These are phyloP conservation scores for Tribolium madens DNA, from an alignment of 1,140 invertebrate genomes.

Conservation along the genomic window DNA sequence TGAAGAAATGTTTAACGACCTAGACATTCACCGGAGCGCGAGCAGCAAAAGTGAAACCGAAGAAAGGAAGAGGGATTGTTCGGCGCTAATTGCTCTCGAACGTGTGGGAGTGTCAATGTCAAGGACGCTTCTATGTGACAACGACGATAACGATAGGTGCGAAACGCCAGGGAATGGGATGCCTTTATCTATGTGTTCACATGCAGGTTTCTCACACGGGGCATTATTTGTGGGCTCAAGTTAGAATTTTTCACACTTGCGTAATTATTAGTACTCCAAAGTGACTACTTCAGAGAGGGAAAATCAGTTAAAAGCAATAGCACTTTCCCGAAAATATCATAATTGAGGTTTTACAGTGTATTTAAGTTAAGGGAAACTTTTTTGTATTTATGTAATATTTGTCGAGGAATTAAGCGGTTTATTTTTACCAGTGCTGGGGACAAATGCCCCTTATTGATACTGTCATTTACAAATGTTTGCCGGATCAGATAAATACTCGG, in stretches of 20 bases:
- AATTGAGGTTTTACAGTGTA: too few species aligned
- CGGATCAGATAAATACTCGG: slow-evolving; percentile 52
- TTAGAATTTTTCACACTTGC: neutral
- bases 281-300: too few species aligned
- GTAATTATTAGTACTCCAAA: too few species aligned
- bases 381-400: too few species aligned
- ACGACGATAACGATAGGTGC: neutral
- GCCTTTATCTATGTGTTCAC: too few species aligned
- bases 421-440: slow-evolving; percentile 7
- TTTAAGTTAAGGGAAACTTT: too few species aligned
- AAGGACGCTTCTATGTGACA: slow-evolving; percentile 28
- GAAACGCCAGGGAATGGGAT: neutral
- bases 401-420: too few species aligned
- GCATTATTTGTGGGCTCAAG: too few species aligned
- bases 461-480: slow-evolving; percentile 61
- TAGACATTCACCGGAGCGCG: slow-evolving; percentile 40
- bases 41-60: slow-evolving; percentile 41
- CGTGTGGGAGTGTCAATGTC: slow-evolving; percentile 36
- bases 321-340: too few species aligned
- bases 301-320: too few species aligned
- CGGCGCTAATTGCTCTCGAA: slow-evolving; percentile 27
- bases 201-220: neutral
- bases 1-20: slow-evolving; percentile 42
- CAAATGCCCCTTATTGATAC: slow-evolving; percentile 61
- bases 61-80: slow-evolving; percentile 44